Evolutionary conservation across 1,140 invertebrate species (phyloP), one percentile per base, ranked within the genome.

Genomic region (Hycleus phaleratus): DNA sequence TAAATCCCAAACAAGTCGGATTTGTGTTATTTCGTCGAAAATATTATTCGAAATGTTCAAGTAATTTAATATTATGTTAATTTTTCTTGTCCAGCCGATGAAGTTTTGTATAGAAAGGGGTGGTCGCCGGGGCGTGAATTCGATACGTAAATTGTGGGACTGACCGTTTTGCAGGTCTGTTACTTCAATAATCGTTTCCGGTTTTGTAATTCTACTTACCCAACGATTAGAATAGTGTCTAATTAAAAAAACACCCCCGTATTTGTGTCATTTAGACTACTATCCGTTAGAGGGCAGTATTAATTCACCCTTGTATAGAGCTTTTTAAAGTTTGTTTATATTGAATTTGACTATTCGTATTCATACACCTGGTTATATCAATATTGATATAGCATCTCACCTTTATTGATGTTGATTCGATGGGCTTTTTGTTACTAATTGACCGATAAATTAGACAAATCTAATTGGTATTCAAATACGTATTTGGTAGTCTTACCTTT

Each of bases 311-410:
- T 42, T 42, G 10, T 42, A 32, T 32, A 32, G 32, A 7, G 32
- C 32, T 32, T 7, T 32, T 4, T 5, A 7, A 32, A 32, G 18
- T 18, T 18, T 18, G 18, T 18, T 18, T 18, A 18, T 32, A 9
- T 42, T 42, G 40, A 42, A 42, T 42, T 42, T n/a, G 11, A 42
- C 11, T 11, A 11, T 42, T 42, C 1, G 40, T n/a, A 42, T 11
- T 42, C 40, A 52, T 46, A 48, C 57, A 59, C 50, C 57, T 59
- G 57, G 57, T 45, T 47, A 25, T 54, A 43, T 46, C 42, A 54
- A 59, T 54, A 59, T 60, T 59, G 51, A 59, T 54, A 54, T 54
- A 59, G 38, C 43, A 38, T 60, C 47, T 40, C 53, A 47, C 53
- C 46, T 56, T 55, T 56, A 38, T n/a, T 43, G 43, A 43, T 48